Conservation (phyloP, 2,113 vertebrate genomes). For the Eulemur rufifrons region DNA sequence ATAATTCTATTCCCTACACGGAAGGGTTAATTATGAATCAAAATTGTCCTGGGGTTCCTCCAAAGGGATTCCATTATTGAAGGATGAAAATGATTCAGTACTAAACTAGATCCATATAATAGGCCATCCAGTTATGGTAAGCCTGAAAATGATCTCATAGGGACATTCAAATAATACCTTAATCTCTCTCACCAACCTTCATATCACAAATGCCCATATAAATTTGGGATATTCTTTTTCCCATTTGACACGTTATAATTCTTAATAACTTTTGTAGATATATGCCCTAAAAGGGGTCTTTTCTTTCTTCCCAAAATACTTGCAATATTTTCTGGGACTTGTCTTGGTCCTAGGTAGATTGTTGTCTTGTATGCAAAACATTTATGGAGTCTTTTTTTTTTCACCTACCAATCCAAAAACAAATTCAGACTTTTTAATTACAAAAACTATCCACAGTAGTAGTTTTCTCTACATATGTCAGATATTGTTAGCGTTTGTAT, state of each 20-base stretch:
- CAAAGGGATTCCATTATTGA: background rate
- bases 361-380: background rate
- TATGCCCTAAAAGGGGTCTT: background rate
- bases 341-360: background rate
- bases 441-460: background rate
- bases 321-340: background rate
- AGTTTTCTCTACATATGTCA: rapidly evolving
- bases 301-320: background rate
- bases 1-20: background rate
- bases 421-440: background rate
- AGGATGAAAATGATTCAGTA: background rate
- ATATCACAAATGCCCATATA: background rate
- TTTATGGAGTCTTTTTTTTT: background rate
- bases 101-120: background rate
- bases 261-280: background rate
- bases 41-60: background rate
- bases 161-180: background rate
- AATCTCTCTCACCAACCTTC: background rate
- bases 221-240: background rate
- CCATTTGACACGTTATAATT: background rate
- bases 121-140: background rate
- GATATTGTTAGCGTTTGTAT: background rate
- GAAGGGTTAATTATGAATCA: background rate
- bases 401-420: background rate
- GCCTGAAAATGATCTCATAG: background rate